Conservation (phyloP, 1,140 invertebrate species). For the Euwallacea fornicatus region DNA sequence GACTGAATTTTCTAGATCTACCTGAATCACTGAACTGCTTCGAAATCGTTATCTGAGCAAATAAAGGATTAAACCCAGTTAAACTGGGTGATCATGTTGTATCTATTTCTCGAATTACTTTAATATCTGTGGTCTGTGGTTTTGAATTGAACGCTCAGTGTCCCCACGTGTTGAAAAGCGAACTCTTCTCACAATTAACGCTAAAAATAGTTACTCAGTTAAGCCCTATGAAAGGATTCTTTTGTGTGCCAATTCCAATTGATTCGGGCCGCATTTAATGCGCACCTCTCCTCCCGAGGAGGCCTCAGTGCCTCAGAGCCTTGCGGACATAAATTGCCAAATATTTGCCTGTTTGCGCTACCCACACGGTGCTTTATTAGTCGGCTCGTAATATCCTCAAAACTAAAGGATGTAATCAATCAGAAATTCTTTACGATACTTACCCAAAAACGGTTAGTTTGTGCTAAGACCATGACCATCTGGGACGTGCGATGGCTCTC, state of each 20-base stretch:
- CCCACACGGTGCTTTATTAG: constrained; percentile 5
- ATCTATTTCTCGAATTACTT: constrained; percentile 3
- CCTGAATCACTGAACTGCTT: background rate
- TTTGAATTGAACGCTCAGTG: too few relatives aligned
- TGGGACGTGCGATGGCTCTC: constrained; percentile 20
- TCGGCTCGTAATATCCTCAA: constrained; percentile 8
- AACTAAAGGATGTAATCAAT: constrained; percentile 16
- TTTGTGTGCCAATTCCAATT: too few relatives aligned
- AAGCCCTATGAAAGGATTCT: too few relatives aligned
- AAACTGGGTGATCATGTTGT: background rate
- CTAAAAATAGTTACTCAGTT: too few relatives aligned
- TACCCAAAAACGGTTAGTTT: background rate
- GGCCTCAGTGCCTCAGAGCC: too few relatives aligned
- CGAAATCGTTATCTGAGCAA: constrained; percentile 23
- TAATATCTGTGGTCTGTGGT: background rate
- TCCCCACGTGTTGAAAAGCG: too few relatives aligned
- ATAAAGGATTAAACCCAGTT: constrained; percentile 22
- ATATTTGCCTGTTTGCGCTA: constrained; percentile 4
- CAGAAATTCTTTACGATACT: constrained; percentile 3
- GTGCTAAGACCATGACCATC: constrained; percentile 12
- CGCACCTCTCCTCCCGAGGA: too few relatives aligned
- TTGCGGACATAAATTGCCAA: background rate
- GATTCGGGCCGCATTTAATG: too few relatives aligned
- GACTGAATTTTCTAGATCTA: background rate
- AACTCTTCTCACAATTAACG: too few relatives aligned